Evolutionary conservation across 2,888 invertebrate species (phyloP).

Genomic region (Erebia aethiops): DNA sequence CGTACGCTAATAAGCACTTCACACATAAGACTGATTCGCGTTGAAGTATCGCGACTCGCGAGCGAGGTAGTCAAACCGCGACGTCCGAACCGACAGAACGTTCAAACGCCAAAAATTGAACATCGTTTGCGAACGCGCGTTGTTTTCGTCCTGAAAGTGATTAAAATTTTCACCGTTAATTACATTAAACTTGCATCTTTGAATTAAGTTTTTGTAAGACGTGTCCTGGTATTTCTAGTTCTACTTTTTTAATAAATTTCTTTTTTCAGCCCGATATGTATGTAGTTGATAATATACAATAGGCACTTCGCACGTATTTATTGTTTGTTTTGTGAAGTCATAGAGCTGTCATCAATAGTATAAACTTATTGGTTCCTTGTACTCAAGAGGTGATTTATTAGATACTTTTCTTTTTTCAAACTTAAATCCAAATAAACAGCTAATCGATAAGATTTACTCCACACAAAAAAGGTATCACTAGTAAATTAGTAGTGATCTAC

Average conservation of each 20-base stretch:
- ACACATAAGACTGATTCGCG: slow-evolving; percentile 39
- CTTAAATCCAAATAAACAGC: background rate
- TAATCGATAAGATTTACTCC: too few relatives aligned
- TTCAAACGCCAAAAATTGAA: slow-evolving; percentile 34
- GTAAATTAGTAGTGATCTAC: too few relatives aligned
- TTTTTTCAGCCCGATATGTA: background rate
- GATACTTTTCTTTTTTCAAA: background rate
- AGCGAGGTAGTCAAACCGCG: slow-evolving; percentile 50
- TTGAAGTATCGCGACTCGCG: slow-evolving; percentile 37
- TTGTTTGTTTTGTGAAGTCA: slow-evolving; percentile 13
- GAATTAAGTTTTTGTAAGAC: background rate
- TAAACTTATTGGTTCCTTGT: background rate
- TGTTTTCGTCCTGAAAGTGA: slow-evolving; percentile 27
- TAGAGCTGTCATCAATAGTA: slow-evolving; percentile 18
- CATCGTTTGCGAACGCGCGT: slow-evolving; percentile 34
- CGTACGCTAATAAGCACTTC: slow-evolving; percentile 32
- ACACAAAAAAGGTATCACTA: too few relatives aligned
- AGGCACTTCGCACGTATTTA: slow-evolving; percentile 5
- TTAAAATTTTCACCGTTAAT: background rate
- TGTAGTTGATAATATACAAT: slow-evolving; percentile 2
- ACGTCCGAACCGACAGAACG: slow-evolving; percentile 46
- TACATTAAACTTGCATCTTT: background rate
- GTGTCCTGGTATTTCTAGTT: background rate
- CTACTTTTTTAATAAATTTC: background rate
- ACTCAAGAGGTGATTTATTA: background rate